Base-by-base conservation (phyloP, 2,888 invertebrate genomes). In the Dynastes hyllus region DNA sequence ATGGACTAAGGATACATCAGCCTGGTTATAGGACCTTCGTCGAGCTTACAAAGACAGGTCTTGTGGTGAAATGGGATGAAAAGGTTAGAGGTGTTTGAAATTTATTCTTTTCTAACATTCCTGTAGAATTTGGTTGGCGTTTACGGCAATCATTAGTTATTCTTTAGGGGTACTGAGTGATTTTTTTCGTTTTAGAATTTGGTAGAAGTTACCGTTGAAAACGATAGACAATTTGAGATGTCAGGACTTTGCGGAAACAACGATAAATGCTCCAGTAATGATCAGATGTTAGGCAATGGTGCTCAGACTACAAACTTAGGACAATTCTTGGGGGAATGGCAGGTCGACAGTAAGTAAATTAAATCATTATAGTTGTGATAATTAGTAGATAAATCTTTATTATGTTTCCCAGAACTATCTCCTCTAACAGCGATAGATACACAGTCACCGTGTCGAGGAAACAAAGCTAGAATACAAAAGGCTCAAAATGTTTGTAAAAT, bases 191-290 rank as follows among this genome's bases (percentile, higher is more conserved):
- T 73, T 40, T 45, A 73, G 71, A 58, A 58, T 11, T 5, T 55
- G 29, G 22, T 73, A 6, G 71, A 73, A 22, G 11, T 73, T 11
- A 73, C 40, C 13, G 37, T 73, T 9, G 58, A 61, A 16, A 73
- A 58, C 22, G n/a, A 32, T 22, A 32, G 22, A 11, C 2, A 40
- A n/a, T 73, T 58, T 16, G 2, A 73, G n/a, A 8, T 37, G n/a
- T 58, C 22, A 0, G 71, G 71, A 2, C 58, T 73, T 8, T 73
- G 71, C 16, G 71, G 71, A 16, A 73, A 73, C 22, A 73, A 58
- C 3, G 71, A 73, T 40, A 58, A 58, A 6, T 73, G 71, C 29
- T 73, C 71, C 1, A 37, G 40, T 2, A 73, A 73, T 22, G 71
- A 73, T 9, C 58, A 73, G 4, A 58, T 40, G 16, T 40, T 73